Evolutionary conservation across 92 coral and sea anemone genomes (phyloP).

Genomic region (Pocillopora grandis): DNA sequence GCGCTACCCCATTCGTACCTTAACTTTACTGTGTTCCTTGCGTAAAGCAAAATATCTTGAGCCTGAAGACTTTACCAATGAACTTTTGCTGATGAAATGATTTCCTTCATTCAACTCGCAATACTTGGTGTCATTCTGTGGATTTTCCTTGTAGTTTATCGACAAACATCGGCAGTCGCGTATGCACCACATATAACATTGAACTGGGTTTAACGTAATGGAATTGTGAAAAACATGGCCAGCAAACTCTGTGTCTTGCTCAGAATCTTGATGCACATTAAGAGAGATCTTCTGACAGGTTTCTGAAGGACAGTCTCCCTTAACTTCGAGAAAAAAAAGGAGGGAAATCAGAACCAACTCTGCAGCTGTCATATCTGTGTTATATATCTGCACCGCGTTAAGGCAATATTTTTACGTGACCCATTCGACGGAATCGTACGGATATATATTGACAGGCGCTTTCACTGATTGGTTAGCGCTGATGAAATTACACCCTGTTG

Average conservation of each 20-base stretch:
- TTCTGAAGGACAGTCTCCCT: not conserved
- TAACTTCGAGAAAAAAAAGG: not conserved
- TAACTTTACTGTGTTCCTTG: not conserved
- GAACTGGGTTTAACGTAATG: slow-evolving; percentile 3
- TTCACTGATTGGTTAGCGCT: no score
- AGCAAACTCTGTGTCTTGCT: slow-evolving; percentile 15
- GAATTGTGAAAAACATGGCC: slow-evolving; percentile 18
- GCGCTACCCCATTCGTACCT: not conserved
- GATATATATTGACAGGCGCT: not conserved
- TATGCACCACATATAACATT: slow-evolving; percentile 6
- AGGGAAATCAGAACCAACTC: not conserved
- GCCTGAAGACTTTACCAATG: not conserved
- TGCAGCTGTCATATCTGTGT: not conserved
- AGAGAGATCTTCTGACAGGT: slow-evolving; percentile 6
- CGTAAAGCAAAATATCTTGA: not conserved
- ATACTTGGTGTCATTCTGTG: not conserved
- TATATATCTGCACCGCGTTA: not conserved
- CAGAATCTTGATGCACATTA: slow-evolving; percentile 4
- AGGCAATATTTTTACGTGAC: not conserved
- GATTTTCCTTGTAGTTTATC: slow-evolving; percentile 18
- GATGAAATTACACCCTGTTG: no score
- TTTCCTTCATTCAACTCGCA: slow-evolving; percentile 11
- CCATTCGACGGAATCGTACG: not conserved
- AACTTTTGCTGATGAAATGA: not conserved
- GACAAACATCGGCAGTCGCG: slow-evolving; percentile 33